phyloP scores from a whole-genome alignment of 1,140 invertebrate species.

The Hylyphantes graminicola region DNA sequence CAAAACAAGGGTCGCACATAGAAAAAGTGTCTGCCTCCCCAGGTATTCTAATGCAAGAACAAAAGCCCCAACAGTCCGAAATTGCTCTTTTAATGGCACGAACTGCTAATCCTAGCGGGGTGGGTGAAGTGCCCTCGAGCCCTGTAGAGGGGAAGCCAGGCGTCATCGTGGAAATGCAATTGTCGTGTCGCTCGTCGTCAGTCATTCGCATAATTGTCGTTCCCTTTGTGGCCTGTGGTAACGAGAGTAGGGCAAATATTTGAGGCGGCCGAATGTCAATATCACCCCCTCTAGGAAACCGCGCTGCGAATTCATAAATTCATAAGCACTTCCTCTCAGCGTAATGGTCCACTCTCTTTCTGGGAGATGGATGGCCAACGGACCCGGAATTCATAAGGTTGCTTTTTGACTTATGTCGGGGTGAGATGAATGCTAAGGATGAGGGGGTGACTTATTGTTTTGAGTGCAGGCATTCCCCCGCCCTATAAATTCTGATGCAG shows the following conservation, averaged over 20 bases:
- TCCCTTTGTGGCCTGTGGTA: constrained; percentile 43
- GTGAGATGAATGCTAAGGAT: no score
- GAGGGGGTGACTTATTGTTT: no score
- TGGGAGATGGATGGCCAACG: constrained; percentile 50
- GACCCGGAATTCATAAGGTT: constrained; percentile 34
- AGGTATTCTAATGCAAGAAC: neutral
- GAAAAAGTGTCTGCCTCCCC: neutral
- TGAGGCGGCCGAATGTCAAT: constrained; percentile 57
- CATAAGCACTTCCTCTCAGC: constrained; percentile 58
- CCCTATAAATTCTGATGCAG: no score
- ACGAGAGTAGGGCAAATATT: constrained; percentile 61
- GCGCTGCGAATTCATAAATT: constrained; percentile 61
- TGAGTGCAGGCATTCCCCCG: no score
- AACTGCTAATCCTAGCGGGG: constrained; percentile 44
- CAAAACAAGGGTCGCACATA: neutral
- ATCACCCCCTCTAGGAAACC: constrained; percentile 16
- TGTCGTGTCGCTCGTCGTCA: constrained; percentile 56
- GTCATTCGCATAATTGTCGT: constrained; percentile 60
- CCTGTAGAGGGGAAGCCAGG: constrained; percentile 36
- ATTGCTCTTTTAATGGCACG: constrained; percentile 56
- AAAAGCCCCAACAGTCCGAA: constrained; percentile 1
- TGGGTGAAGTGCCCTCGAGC: constrained; percentile 12
- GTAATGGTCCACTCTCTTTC: constrained; percentile 48
- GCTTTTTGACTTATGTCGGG: no score
- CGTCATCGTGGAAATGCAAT: constrained; percentile 61